Evolutionary conservation across 2,113 vertebrate genomes (phyloP), one percentile per base, ranked within the genome.

Genomic region (Passerina amoena): DNA sequence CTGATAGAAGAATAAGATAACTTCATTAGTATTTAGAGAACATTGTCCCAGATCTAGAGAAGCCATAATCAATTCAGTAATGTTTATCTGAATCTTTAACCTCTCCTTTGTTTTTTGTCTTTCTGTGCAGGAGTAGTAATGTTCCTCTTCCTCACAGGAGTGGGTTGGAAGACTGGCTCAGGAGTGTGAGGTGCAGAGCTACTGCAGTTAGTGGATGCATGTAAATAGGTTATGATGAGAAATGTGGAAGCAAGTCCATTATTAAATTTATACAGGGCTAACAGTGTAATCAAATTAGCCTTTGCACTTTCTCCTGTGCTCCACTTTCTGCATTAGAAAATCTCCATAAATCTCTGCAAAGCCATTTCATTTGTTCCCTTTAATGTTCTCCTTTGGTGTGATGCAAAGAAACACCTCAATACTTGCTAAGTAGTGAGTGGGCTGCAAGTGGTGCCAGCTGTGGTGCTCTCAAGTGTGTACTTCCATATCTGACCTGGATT

Each of bases 231-330:
- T 92, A 69, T 3, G 8, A 88, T 93, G 93, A 97, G 92, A 95
- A 85, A 96, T 88, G 76, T 60, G 47, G 69, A 83, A 95, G 85
- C 5, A 47, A 96, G 72, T 94, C 76, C 48, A 78, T 96, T 96
- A 96, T 93, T 97, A 96, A 94, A 95, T 96, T 96, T 92, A 79
- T 89, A 84, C 86, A 88, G 92, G 90, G 44, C 92, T 95, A 97
- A 92, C 80, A 83, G 78, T 86, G 88, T 97, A 97, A 97, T 95
- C 94, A 94, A 95, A 97, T 97, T 96, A 96, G 92, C 94, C 92
- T 96, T 91, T 96, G 95, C 93, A 94, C 94, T 93, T 87, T 95
- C 93, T 96, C 88, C 88, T 48, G n/a, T 77, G 92, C 68, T 94
- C 75, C 51, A 77, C 85, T 94, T 95, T 96, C 85, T 92, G 69